phyloP scores from a whole-genome alignment of 2,888 invertebrate genomes.

The Gymnocheta viridis region DNA sequence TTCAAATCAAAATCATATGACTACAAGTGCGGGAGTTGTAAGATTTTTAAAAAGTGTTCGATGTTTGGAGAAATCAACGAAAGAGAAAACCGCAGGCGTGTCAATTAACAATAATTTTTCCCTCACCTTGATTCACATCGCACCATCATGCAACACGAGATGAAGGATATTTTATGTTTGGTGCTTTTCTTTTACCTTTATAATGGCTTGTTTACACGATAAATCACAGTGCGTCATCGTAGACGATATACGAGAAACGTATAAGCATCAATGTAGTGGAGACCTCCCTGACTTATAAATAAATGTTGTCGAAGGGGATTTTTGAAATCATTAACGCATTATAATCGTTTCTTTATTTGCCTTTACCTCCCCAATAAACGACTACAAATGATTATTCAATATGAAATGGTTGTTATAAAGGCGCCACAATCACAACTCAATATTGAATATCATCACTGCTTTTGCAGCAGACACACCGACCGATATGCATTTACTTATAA shows the following conservation, averaged over 20 bases:
- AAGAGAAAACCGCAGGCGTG: slow-evolving; percentile 49
- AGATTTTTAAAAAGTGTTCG: slow-evolving; percentile 3
- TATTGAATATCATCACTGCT: slow-evolving; percentile 26
- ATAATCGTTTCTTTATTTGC: background rate
- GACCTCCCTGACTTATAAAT: slow-evolving; percentile 34
- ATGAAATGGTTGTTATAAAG: slow-evolving; percentile 28
- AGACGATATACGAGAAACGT: no score
- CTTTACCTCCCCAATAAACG: slow-evolving; percentile 37
- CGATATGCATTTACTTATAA: slow-evolving; percentile 4
- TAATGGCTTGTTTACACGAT: slow-evolving; percentile 23
- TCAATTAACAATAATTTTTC: slow-evolving; percentile 48
- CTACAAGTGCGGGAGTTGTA: slow-evolving; percentile 47
- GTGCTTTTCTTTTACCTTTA: background rate
- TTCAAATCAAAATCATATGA: background rate
- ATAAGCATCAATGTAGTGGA: background rate
- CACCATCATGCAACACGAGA: background rate
- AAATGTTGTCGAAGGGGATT: background rate
- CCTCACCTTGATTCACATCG: slow-evolving; percentile 12
- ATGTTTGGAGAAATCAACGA: background rate
- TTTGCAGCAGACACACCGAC: background rate
- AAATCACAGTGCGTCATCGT: slow-evolving; percentile 7
- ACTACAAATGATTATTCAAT: slow-evolving; percentile 3
- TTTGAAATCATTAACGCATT: slow-evolving; percentile 20
- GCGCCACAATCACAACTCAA: slow-evolving; percentile 53
- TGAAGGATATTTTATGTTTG: slow-evolving; percentile 14